Conservation (phyloP, 2,888 invertebrate species). For the Aleiodes leptofemur region DNA sequence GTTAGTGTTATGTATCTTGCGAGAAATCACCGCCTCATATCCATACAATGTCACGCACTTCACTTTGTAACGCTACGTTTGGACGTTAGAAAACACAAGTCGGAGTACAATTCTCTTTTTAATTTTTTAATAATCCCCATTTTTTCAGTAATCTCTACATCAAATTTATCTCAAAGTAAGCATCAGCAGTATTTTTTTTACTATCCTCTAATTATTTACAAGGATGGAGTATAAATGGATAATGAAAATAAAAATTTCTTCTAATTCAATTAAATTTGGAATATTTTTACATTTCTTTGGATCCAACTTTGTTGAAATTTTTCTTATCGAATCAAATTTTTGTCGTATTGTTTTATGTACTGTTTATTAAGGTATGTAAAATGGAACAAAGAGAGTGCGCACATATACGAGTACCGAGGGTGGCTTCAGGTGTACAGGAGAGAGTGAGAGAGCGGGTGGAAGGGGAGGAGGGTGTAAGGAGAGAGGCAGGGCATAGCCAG, state of each 20-base stretch:
- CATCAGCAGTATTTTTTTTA: neutral
- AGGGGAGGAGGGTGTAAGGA: constrained; percentile 56
- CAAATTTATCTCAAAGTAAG: constrained; percentile 1
- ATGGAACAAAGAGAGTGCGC: constrained; percentile 42
- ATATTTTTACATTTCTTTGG: neutral
- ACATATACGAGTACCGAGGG: constrained; percentile 35
- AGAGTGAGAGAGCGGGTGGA: constrained; percentile 49
- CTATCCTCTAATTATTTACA: neutral
- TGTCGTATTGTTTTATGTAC: constrained; percentile 16
- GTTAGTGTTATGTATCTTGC: constrained; percentile 58
- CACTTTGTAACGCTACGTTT: constrained; percentile 49
- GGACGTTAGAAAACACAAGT: neutral
- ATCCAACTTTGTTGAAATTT: constrained; percentile 45
- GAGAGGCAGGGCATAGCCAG: constrained; percentile 55
- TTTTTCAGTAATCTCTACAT: constrained; percentile 3
- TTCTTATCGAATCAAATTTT: neutral
- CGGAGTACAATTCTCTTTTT: constrained; percentile 14
- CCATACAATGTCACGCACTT: constrained; percentile 74
- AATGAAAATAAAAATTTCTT: neutral
- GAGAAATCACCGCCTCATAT: constrained; percentile 71
- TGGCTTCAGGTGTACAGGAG: constrained; percentile 47
- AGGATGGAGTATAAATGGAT: neutral
- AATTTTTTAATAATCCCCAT: constrained; percentile 24
- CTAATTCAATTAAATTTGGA: neutral
- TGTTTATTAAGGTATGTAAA: constrained; percentile 30